A percentile compares a stretch with the other conserved stretches of the same genome.
These are phyloP conservation scores for Diachasmimorpha longicaudata DNA, from an alignment of 1,140 invertebrate species.

Conservation along the genomic window DNA sequence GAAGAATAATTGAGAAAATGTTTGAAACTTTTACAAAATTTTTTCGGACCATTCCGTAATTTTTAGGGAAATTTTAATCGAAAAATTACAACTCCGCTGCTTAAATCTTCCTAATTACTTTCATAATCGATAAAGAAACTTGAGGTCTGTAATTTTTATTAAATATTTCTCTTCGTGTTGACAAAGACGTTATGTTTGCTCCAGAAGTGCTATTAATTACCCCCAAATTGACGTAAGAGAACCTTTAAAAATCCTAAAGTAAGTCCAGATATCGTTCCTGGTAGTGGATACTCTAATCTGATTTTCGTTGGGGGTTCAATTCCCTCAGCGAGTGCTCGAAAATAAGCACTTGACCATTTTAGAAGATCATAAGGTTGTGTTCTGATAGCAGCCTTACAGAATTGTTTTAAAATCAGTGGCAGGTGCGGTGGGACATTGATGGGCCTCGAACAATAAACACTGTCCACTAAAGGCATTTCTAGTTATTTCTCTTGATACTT, in stretches of 20 bases:
- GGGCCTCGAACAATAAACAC: constrained; percentile 43
- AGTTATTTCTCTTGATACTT: no score
- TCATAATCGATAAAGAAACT: no score
- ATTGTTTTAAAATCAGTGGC: constrained; percentile 85
- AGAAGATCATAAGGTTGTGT: constrained; percentile 88
- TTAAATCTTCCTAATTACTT: no score
- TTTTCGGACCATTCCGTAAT: no score
- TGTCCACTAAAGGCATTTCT: constrained; percentile 6
- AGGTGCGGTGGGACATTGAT: constrained; percentile 80
- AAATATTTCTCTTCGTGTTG: no score
- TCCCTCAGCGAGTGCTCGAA: constrained; percentile 72
- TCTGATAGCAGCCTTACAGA: constrained; percentile 89
- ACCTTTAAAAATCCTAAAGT: constrained; percentile 81
- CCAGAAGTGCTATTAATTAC: constrained; percentile 30
- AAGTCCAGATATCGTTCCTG: constrained; percentile 68
- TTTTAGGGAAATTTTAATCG: no score
- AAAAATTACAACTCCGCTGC: no score
- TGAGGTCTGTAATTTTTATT: no score
- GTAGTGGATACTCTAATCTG: constrained; percentile 73
- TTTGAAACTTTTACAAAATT: no score
- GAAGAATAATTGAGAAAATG: no score
- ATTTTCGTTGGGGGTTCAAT: constrained; percentile 76
- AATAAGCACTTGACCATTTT: constrained; percentile 83
- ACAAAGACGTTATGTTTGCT: neutral
- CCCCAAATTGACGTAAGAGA: constrained; percentile 74